Evolutionary conservation across 2,113 vertebrate species (phyloP).

Genomic region (Microcebus griseorufus): DNA sequence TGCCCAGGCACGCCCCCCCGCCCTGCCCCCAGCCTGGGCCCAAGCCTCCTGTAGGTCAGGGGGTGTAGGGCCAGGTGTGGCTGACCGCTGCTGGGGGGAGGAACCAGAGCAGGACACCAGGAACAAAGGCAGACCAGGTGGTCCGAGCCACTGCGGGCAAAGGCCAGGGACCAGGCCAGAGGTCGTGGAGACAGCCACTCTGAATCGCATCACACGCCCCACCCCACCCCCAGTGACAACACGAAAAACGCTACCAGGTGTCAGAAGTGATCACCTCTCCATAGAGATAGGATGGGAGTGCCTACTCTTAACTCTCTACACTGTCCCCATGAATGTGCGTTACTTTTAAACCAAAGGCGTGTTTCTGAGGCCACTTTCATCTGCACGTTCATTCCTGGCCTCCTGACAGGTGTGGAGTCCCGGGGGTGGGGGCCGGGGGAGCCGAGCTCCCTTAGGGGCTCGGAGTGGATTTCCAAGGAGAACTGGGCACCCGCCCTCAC

Average conservation of each 20-base stretch:
- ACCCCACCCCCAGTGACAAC: background rate
- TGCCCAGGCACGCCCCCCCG: background rate
- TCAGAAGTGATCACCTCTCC: background rate
- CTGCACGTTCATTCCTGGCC: background rate
- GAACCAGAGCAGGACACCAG: too few species aligned
- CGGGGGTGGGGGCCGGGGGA: accelerated
- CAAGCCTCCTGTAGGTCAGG: background rate
- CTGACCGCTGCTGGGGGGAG: background rate
- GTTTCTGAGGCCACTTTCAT: background rate
- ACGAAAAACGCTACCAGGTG: background rate
- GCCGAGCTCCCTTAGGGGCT: background rate
- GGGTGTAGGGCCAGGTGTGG: background rate
- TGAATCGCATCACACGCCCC: background rate
- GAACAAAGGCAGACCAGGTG: background rate
- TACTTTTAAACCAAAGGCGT: background rate
- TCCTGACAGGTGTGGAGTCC: background rate
- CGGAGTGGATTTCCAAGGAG: background rate
- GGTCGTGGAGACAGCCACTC: background rate
- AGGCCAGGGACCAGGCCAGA: background rate
- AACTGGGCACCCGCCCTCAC: background rate
- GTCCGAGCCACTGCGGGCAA: background rate
- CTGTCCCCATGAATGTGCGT: accelerated
- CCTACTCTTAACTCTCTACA: background rate
- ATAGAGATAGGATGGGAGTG: accelerated
- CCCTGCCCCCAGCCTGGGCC: background rate